Conservation (phyloP, 1,140 invertebrate genomes). For the Rhopalosiphum maidis region DNA sequence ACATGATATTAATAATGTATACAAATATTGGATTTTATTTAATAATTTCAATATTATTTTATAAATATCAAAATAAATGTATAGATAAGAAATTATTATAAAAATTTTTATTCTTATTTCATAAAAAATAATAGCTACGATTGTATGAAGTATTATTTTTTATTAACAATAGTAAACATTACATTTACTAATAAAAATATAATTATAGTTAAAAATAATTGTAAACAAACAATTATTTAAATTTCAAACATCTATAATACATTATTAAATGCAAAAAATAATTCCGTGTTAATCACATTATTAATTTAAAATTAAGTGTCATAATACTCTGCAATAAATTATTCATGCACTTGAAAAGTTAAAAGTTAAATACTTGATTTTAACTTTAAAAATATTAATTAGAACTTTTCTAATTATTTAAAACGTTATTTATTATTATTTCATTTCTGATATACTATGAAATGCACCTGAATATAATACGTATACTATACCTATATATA, state of each 20-base stretch:
- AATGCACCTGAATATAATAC: background rate
- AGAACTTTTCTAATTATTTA: background rate
- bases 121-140: no score
- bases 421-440: background rate
- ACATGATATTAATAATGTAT: background rate
- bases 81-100: background rate
- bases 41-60: background rate
- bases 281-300: background rate
- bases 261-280: background rate
- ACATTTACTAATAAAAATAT: background rate
- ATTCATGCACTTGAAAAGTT: background rate
- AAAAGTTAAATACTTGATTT: background rate
- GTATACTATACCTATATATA: background rate
- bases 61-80: background rate
- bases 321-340: background rate
- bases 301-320: background rate
- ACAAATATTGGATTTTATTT: background rate
- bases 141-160: no score
- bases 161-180: background rate
- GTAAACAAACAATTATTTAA: background rate
- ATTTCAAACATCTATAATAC: background rate
- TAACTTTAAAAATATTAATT: background rate
- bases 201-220: background rate
- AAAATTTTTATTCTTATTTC: no score
- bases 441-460: background rate